Evolutionary conservation across 2,888 invertebrate species (phyloP).

Genomic region (Erannis defoliaria): DNA sequence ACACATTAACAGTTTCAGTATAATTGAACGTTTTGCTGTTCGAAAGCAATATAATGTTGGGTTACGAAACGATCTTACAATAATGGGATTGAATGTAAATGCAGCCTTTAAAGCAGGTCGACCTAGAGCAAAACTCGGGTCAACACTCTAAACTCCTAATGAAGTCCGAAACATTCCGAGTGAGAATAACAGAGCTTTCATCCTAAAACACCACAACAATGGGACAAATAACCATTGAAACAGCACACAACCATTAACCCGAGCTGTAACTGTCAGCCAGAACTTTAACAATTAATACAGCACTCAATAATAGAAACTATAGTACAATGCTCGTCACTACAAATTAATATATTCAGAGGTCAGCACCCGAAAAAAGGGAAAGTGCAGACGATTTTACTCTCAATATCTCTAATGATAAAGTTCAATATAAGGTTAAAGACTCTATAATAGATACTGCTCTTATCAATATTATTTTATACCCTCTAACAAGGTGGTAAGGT

Average conservation of each 20-base stretch:
- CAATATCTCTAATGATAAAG: conserved; percentile 38
- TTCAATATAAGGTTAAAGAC: conserved; percentile 41
- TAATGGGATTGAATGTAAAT: conserved; percentile 27
- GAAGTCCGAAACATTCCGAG: conserved; percentile 54
- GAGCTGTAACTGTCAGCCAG: conserved; percentile 72
- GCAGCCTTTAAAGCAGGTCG: conserved; percentile 25
- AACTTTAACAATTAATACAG: conserved; percentile 80
- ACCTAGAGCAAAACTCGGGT: conserved; percentile 49
- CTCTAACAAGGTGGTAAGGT: conserved; percentile 39
- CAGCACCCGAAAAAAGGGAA: conserved; percentile 63
- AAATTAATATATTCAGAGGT: conserved; percentile 84
- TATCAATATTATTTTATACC: conserved; percentile 23
- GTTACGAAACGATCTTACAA: conserved; percentile 23
- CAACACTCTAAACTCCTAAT: conserved; percentile 57
- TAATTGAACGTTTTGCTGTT: not conserved
- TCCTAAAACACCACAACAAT: conserved; percentile 72
- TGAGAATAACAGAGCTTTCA: conserved; percentile 59
- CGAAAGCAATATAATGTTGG: conserved; percentile 13
- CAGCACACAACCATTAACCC: conserved; percentile 76
- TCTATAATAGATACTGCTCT: not conserved
- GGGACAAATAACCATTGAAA: conserved; percentile 73
- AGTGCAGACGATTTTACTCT: conserved; percentile 47
- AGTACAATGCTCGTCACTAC: conserved; percentile 73
- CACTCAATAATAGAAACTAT: conserved; percentile 81
- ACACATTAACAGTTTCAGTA: not conserved